phyloP scores from a whole-genome alignment of 2,888 invertebrate species.

The Horisme vitalbata region DNA sequence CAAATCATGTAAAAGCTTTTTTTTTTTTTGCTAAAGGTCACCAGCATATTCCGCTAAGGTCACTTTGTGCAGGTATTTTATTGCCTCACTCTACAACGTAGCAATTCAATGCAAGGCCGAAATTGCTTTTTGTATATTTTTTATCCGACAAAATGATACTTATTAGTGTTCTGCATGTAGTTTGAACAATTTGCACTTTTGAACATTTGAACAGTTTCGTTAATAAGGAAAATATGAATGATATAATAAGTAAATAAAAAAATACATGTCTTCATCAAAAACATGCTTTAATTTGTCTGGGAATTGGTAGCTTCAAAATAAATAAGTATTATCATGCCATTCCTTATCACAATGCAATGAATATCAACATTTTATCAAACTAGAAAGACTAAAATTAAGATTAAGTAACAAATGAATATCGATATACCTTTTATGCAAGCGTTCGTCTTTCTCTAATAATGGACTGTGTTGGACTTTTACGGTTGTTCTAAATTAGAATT shows the following conservation, averaged over 20 bases:
- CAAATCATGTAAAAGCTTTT: slow-evolving; percentile 62
- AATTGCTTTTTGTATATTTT: slow-evolving; percentile 64
- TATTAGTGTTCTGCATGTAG: slow-evolving; percentile 42
- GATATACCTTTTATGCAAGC: slow-evolving; percentile 12
- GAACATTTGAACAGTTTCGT: not conserved
- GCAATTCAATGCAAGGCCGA: slow-evolving; percentile 73
- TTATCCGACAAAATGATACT: slow-evolving; percentile 49
- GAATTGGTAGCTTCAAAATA: no score
- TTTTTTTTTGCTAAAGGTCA: slow-evolving; percentile 61
- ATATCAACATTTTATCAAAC: no score
- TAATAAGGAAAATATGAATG: no score
- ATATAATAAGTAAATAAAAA: slow-evolving; percentile 1
- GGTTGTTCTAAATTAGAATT: slow-evolving; percentile 47
- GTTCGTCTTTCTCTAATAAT: slow-evolving; percentile 5
- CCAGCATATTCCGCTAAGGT: slow-evolving; percentile 72
- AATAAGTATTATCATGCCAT: no score
- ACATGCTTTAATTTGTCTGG: no score
- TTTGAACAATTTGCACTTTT: slow-evolving; percentile 33
- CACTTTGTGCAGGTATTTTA: slow-evolving; percentile 71
- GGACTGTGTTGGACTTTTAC: slow-evolving; percentile 30
- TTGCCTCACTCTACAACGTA: slow-evolving; percentile 69
- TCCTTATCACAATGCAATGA: no score
- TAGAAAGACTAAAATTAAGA: no score
- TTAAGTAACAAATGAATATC: no score
- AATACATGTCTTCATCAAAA: slow-evolving; percentile 7